A percentile compares a stretch with the other conserved stretches of the same genome.
Conservation (phyloP, 2,797 vertebrate species). For the Spheniscus humboldti region DNA sequence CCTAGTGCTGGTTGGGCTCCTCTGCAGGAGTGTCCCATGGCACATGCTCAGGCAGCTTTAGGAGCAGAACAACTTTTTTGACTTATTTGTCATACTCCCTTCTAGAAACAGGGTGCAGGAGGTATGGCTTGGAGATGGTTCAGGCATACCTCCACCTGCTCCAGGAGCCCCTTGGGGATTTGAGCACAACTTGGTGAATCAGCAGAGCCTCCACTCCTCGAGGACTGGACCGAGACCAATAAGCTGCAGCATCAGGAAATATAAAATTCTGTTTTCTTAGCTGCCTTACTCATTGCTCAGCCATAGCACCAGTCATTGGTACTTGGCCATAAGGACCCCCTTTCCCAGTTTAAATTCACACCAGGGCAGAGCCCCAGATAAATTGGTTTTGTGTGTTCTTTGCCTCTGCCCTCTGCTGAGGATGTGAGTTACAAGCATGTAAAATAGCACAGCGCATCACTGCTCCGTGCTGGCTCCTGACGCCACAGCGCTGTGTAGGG, state of each 20-base stretch:
- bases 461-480: not conserved
- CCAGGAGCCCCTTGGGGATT: not conserved
- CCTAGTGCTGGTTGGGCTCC: not conserved
- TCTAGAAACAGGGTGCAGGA: not conserved
- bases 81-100: not conserved
- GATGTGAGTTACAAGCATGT: not conserved
- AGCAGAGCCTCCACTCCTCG: not conserved
- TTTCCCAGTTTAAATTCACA: not conserved
- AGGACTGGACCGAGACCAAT: not conserved
- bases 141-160: not conserved
- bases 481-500: fast-evolving
- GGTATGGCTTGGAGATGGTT: not conserved
- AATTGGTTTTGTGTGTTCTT: not conserved
- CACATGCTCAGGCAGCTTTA: fast-evolving
- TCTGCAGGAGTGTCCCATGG: not conserved
- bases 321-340: not conserved
- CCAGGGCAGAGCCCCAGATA: not conserved
- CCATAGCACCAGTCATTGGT: fast-evolving
- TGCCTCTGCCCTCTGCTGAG: not conserved
- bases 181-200: not conserved
- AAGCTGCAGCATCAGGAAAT: not conserved
- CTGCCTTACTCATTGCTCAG: not conserved
- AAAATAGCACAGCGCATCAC: not conserved
- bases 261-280: not conserved
- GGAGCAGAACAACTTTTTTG: not conserved